Base-by-base conservation (phyloP, 2,113 vertebrate species). In the Lasiurus cinereus region DNA sequence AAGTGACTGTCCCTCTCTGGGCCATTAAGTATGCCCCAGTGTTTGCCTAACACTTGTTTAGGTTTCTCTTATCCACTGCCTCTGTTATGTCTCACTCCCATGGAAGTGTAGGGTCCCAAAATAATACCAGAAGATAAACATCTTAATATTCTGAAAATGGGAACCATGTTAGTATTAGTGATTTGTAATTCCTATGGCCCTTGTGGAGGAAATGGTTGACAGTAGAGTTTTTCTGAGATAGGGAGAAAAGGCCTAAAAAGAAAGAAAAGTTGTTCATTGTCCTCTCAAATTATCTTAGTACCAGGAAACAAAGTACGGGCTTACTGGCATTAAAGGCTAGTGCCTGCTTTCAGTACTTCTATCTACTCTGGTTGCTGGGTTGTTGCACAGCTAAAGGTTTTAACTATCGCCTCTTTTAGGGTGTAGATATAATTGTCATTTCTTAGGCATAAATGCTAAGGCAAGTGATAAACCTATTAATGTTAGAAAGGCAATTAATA, bases 241-340 rank as follows among this genome's bases (percentile, higher is more conserved):
- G 6, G 33, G 82, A 21, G 11, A 52, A 36, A 88, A 72, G n/a
- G 15, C 27, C 27, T 36, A 31, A 85, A 39, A 52, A 31, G 36
- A 77, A 50, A 92, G 54, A 21, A 94, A 93, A 91, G 24, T 72
- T 74, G 33, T 36, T 83, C 39, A 76, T 24, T 84, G 3, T 93
- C 70, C 5, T 66, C 33, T 70, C n/a, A 85, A 21, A 67, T 50
- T 79, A 15, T 88, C 85, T 94, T 89, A 48, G 31, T 62, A 54
- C 27, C 2, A 78, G 39, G 33, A 94, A 90, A 77, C 6, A 52
- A 52, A 36, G 16, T 31, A 16, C 7, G 82, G 3, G 2, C 59
- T 85, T 46, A 22, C 31, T 54, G 29, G 2, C 31, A 24, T 48
- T 21, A 62, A 66, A 36, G 43, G 10, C 6, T 19, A 22, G 6